A percentile compares a stretch with the other conserved stretches of the same genome.
These are phyloP conservation scores for Salticus scenicus DNA, from an alignment of 2,888 invertebrate genomes.

Conservation along the genomic window DNA sequence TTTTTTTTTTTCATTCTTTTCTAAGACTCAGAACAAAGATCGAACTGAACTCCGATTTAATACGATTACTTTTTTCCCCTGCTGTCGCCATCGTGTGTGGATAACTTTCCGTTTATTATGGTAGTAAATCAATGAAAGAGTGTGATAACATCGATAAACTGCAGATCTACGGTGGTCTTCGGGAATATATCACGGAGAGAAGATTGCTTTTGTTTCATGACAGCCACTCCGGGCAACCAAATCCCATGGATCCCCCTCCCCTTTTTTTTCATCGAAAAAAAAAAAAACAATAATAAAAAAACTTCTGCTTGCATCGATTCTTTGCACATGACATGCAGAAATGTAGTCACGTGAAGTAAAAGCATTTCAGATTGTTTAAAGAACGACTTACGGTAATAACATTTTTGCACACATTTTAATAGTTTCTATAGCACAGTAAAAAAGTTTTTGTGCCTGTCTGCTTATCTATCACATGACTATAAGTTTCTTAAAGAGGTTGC, in stretches of 20 bases:
- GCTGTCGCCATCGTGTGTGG: constrained; percentile 49
- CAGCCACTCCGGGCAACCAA: constrained; percentile 38
- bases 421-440: too few relatives aligned
- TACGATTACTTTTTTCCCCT: constrained; percentile 20
- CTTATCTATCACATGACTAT: too few relatives aligned
- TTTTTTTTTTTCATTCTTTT: neutral
- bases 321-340: neutral
- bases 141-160: constrained; percentile 68
- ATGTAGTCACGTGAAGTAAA: too few relatives aligned
- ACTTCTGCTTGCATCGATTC: neutral
- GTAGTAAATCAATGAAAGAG: constrained; percentile 62
- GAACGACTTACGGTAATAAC: too few relatives aligned
- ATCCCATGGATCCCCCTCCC: constrained; percentile 33
- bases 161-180: constrained; percentile 54
- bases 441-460: too few relatives aligned
- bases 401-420: too few relatives aligned
- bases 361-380: too few relatives aligned
- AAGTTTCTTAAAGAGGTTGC: too few relatives aligned
- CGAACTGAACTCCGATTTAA: constrained; percentile 2
- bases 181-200: constrained; percentile 57
- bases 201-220: constrained; percentile 61
- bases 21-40: neutral
- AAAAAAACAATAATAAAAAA: too few relatives aligned
- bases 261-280: too few relatives aligned
- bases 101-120: constrained; percentile 69